phyloP scores from a whole-genome alignment of 2,797 vertebrate genomes.

The Rhynchotus rufescens region DNA sequence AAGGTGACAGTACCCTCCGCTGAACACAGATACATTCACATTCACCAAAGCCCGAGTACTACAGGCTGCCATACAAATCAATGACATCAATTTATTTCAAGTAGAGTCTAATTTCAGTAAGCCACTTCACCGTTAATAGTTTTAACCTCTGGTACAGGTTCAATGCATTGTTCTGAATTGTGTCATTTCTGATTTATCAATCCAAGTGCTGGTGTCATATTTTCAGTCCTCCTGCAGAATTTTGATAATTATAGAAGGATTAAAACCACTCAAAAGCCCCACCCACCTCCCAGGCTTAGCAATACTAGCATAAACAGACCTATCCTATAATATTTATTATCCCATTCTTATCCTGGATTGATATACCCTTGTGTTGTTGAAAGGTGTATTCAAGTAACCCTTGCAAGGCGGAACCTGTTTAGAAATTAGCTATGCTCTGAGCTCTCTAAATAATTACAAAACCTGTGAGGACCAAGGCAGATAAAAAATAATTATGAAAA shows the following conservation, averaged over 20 bases:
- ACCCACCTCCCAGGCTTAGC: neutral
- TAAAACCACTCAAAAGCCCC: neutral
- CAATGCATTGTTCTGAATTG: conserved; percentile 48
- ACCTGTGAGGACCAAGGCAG: neutral
- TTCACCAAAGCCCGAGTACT: conserved; percentile 32
- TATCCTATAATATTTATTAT: neutral
- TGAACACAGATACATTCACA: conserved; percentile 31
- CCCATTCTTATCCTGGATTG: neutral
- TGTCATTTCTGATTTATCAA: conserved; percentile 48
- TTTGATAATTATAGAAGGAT: conserved; percentile 19
- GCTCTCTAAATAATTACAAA: neutral
- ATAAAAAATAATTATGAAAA: neutral
- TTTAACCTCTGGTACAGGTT: conserved; percentile 72
- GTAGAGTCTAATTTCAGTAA: conserved; percentile 72
- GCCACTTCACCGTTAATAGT: conserved; percentile 73
- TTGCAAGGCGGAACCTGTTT: neutral
- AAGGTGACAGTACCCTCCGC: conserved; percentile 71
- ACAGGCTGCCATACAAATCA: conserved; percentile 67
- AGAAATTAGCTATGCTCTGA: neutral
- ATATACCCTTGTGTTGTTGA: neutral
- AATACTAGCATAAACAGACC: neutral
- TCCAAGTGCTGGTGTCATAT: conserved; percentile 30
- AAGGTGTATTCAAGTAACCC: neutral
- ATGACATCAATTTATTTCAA: conserved; percentile 75
- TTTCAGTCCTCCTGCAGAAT: conserved; percentile 27